Evolutionary conservation across 1,140 invertebrate species (phyloP), one percentile per base, ranked within the genome.

Genomic region (Megalopta genalis): DNA sequence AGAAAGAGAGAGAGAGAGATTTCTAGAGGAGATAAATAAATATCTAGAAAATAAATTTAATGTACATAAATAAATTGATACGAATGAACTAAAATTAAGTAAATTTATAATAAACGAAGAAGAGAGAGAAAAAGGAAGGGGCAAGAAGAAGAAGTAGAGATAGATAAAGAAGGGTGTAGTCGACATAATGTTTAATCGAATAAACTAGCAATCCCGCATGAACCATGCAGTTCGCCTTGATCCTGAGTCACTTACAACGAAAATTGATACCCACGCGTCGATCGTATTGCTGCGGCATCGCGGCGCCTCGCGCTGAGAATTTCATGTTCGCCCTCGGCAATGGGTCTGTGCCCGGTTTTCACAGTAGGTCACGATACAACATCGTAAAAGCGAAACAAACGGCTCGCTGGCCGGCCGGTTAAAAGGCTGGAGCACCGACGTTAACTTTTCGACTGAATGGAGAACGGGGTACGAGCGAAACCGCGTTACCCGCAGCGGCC

Each of bases 311-410:
- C 54, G 27, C 54, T n/a, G 54, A 25, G 67, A 69, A 27, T 57
- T 52, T 18, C 8, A 27, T 7, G 67, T 4, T 10, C 1, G 32
- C 16, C 12, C n/a, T 21, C 42, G 46, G 46, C 49, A 37, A 42
- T 42, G 37, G 18, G 25, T 3, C 39, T 37, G n/a, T n/a, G 21
- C 21, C 49, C 27, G 60, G 14, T 57, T 42, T 57, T 66, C 63
- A n/a, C n/a, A 75, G 49, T 59, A 27, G 72, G n/a, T 75, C 72
- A 63, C 63, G 63, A 27, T 66, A 57, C n/a, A 37, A 57, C n/a
- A 37, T 25, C 46, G 72, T 63, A 75, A 75, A 74, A 74, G 46
- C 32, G 25, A 14, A 54, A 64, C 71, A 46, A 37, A 21, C 27
- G 32, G 1, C n/a, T 64, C 21, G 52, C 60, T n/a, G 21, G 25